A percentile compares a stretch with the other conserved stretches of the same genome.
These are phyloP conservation scores for Struthidea cinerea DNA, from an alignment of 2,113 vertebrate genomes.

Conservation along the genomic window DNA sequence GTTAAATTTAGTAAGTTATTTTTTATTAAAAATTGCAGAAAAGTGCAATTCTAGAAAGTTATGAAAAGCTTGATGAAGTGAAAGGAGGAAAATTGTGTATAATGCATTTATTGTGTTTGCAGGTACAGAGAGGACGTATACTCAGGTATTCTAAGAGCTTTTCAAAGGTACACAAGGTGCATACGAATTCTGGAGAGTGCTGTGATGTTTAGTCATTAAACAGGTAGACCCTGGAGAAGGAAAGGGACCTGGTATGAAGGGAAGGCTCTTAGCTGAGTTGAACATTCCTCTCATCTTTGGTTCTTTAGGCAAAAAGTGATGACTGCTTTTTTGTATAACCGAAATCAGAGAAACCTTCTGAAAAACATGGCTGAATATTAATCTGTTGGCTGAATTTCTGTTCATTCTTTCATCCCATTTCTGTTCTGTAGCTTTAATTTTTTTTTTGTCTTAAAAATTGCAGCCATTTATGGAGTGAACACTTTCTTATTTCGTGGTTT, in stretches of 20 bases:
- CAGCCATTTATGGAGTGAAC: background rate
- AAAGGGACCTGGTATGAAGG: background rate
- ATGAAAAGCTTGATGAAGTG: background rate
- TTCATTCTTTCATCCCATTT: background rate
- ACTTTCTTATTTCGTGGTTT: background rate
- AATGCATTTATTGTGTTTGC: background rate
- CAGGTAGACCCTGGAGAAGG: background rate
- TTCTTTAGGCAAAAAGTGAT: background rate
- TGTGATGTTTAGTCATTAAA: background rate
- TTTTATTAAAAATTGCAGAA: background rate
- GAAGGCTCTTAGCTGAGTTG: background rate
- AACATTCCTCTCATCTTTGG: background rate
- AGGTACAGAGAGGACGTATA: background rate
- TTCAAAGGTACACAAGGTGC: background rate
- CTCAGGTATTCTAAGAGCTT: background rate
- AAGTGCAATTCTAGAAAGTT: background rate
- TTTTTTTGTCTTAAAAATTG: background rate
- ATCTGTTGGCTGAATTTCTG: background rate
- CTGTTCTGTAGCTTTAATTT: background rate
- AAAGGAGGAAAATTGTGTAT: background rate
- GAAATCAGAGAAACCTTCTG: background rate
- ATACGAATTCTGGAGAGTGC: background rate
- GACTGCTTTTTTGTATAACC: background rate
- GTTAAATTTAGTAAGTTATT: background rate
- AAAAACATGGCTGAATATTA: background rate